These are phyloP conservation scores for Hemiprocne comata DNA, from an alignment of 2,113 vertebrate genomes.

Conservation along the genomic window DNA sequence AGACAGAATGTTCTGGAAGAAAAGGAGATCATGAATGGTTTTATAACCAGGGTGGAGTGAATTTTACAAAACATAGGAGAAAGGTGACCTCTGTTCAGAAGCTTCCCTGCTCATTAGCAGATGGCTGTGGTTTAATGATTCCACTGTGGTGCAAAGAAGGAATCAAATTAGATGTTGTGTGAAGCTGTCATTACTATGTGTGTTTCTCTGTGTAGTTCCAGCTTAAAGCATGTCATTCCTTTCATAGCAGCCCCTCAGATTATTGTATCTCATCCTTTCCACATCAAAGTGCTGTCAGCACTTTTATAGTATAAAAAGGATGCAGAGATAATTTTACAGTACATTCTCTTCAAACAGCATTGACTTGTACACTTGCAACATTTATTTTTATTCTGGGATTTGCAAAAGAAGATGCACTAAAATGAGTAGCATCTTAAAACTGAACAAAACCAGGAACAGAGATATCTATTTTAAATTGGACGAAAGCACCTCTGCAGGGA, in stretches of 20 bases:
- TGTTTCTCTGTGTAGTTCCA: conserved; percentile 9
- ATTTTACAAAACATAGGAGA: background rate
- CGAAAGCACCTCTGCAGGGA: background rate
- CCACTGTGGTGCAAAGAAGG: background rate
- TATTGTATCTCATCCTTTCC: conserved; percentile 39
- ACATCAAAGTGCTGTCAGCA: conserved; percentile 38
- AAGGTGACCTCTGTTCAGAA: conserved; percentile 28
- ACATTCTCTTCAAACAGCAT: conserved; percentile 26
- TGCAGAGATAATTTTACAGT: conserved; percentile 34
- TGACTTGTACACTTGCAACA: conserved; percentile 17
- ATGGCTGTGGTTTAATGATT: conserved; percentile 1
- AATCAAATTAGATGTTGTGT: conserved; percentile 21
- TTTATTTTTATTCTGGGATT: conserved; percentile 4
- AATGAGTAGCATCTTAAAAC: background rate
- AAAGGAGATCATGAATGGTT: background rate
- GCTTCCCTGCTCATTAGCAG: conserved; percentile 42
- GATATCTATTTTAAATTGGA: background rate
- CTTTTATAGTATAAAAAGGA: conserved; percentile 6
- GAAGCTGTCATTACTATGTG: background rate
- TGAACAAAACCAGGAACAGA: background rate
- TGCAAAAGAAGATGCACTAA: conserved; percentile 1
- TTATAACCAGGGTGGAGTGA: background rate
- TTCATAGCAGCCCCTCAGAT: conserved; percentile 42
- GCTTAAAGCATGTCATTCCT: background rate
- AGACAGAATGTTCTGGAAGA: background rate